Percentiles rank a stretch among this genome's conserved stretches.
phyloP scores from a whole-genome alignment of 2,797 vertebrate genomes.

The Amphiprion clarkii region DNA sequence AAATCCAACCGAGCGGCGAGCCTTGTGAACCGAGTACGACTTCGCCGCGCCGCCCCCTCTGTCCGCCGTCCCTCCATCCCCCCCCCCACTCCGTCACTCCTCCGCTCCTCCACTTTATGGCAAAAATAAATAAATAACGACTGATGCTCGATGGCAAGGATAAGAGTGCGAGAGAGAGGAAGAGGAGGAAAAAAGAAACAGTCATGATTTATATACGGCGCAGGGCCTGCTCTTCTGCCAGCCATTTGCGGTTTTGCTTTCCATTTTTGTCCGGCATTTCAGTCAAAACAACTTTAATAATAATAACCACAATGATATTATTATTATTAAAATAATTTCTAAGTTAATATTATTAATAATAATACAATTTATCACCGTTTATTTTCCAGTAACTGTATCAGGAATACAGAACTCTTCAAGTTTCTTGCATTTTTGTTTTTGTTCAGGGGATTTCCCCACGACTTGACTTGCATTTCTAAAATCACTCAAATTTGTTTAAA shows the following conservation, averaged over 20 bases:
- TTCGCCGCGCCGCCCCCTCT: conserved; percentile 49
- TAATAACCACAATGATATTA: conserved; percentile 47
- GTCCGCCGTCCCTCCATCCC: conserved; percentile 44
- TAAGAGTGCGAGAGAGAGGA: conserved; percentile 76
- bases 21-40: conserved; percentile 79
- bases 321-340: too few relatives aligned
- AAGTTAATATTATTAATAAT: conserved; percentile 28
- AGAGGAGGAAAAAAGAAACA: conserved; percentile 64
- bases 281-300: conserved; percentile 50
- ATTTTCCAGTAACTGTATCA: conserved; percentile 39
- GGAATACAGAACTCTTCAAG: conserved; percentile 37
- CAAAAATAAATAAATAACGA: conserved; percentile 82
- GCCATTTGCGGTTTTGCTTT: conserved; percentile 68
- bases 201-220: conserved; percentile 80
- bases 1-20: conserved; percentile 71
- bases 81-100: conserved; percentile 64
- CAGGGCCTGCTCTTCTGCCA: conserved; percentile 48
- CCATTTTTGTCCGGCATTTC: conserved; percentile 53
- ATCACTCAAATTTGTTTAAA: conserved; percentile 71
- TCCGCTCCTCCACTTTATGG: conserved; percentile 69
- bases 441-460: conserved; percentile 61
- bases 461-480: conserved; percentile 60
- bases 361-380: conserved; percentile 11
- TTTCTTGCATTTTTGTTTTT: conserved; percentile 30
- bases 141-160: conserved; percentile 81